Evolutionary conservation across 2,888 invertebrate genomes (phyloP).

Genomic region (Lottia gigantea): DNA sequence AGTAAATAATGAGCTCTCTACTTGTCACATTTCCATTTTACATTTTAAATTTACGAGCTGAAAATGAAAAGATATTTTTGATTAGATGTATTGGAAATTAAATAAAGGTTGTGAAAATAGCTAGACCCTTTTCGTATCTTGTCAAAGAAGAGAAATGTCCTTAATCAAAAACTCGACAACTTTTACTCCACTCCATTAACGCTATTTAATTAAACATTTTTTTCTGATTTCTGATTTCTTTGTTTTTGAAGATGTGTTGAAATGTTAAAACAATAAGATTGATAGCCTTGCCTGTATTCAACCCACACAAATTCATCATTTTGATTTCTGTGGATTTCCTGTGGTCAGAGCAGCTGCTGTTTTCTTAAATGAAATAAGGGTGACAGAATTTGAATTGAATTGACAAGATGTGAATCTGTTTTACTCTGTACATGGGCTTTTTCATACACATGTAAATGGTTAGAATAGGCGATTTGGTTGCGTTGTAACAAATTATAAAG

Average conservation of each 20-base stretch:
- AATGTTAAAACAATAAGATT: conserved; percentile 8
- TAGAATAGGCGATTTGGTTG: too few species aligned
- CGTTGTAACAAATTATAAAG: too few species aligned
- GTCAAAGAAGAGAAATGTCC: conserved; percentile 3
- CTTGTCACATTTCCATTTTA: background rate
- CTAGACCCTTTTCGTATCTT: conserved; percentile 2
- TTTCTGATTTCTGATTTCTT: background rate
- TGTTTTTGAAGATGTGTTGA: conserved; percentile 4
- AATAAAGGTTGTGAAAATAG: background rate
- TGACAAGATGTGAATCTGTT: too few species aligned
- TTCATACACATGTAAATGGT: too few species aligned
- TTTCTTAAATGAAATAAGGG: too few species aligned
- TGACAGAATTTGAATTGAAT: too few species aligned
- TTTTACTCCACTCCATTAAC: conserved; percentile 4
- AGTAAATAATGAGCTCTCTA: background rate
- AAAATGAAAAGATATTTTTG: conserved; percentile 3
- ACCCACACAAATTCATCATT: background rate
- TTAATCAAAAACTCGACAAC: background rate
- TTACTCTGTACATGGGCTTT: too few species aligned
- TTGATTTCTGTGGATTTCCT: background rate
- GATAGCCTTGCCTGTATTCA: background rate
- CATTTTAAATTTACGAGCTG: conserved; percentile 5
- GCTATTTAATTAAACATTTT: conserved; percentile 11
- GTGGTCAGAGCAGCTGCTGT: too few species aligned
- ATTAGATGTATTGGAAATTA: background rate